Conservation (phyloP, 2,113 vertebrate genomes). For the Rafetus swinhoei region DNA sequence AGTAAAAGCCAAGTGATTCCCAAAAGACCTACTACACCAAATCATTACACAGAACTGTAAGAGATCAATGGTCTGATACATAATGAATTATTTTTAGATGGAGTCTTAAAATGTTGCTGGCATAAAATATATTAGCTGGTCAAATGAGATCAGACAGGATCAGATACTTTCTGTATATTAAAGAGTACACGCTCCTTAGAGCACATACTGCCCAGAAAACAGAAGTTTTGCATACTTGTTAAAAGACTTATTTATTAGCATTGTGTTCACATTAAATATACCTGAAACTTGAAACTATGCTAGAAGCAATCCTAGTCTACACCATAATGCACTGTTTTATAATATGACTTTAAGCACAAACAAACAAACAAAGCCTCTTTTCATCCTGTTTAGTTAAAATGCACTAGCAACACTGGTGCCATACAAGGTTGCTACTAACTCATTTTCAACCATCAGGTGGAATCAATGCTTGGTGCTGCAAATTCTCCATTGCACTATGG, state of each 20-base stretch:
- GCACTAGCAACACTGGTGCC: neutral
- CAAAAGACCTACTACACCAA: neutral
- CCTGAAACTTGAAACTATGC: neutral
- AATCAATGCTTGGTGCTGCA: neutral
- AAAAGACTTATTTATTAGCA: neutral
- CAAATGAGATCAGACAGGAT: neutral
- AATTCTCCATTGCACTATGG: neutral
- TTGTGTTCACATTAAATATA: neutral
- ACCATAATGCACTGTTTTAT: neutral
- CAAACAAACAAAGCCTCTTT: neutral
- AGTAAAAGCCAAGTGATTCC: neutral
- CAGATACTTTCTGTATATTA: conserved; percentile 8
- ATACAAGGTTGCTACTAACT: neutral
- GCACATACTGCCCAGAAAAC: neutral
- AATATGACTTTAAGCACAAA: neutral
- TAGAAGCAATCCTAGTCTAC: neutral
- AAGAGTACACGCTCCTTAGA: neutral
- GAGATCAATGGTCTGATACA: neutral
- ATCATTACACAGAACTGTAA: neutral
- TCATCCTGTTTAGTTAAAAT: neutral
- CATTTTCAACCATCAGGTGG: neutral
- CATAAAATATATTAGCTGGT: neutral
- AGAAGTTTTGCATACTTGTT: neutral
- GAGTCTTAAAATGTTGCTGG: neutral
- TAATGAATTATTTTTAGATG: neutral